Conservation (phyloP, 2,797 vertebrate genomes). For the Melanotaenia parkinsoni region DNA sequence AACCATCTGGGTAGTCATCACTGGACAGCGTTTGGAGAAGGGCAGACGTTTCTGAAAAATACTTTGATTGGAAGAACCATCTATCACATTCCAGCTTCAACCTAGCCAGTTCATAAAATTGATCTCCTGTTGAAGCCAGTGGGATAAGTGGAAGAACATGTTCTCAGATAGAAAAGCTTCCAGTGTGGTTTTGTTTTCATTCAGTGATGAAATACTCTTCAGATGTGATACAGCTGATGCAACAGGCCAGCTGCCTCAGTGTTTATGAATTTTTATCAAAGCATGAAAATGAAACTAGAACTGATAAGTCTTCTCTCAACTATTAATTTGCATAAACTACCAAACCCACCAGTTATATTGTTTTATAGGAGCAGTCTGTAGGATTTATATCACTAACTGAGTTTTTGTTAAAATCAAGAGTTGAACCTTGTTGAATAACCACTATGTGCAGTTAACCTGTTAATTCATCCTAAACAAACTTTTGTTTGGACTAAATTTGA, state of each 20-base stretch:
- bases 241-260: not conserved
- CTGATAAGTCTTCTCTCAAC: no score
- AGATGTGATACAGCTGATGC: not conserved
- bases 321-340: not conserved
- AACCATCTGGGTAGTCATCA: constrained; percentile 36
- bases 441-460: constrained; percentile 20
- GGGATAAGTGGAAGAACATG: not conserved
- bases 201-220: not conserved
- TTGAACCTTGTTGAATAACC: not conserved
- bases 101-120: constrained; percentile 10
- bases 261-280: not conserved
- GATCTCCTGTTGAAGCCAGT: not conserved
- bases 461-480: constrained; percentile 9
- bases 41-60: constrained; percentile 7
- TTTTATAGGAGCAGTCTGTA: not conserved
- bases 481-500: constrained; percentile 26
- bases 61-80: constrained; percentile 6
- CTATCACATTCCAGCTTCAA: not conserved
- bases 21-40: constrained; percentile 16
- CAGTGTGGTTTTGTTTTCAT: not conserved
- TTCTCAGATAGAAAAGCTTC: not conserved
- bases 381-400: not conserved
- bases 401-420: not conserved
- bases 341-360: not conserved
- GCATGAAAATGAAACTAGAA: not conserved